Conservation (phyloP, 2,888 invertebrate genomes). For the Metacarcinus magister region DNA sequence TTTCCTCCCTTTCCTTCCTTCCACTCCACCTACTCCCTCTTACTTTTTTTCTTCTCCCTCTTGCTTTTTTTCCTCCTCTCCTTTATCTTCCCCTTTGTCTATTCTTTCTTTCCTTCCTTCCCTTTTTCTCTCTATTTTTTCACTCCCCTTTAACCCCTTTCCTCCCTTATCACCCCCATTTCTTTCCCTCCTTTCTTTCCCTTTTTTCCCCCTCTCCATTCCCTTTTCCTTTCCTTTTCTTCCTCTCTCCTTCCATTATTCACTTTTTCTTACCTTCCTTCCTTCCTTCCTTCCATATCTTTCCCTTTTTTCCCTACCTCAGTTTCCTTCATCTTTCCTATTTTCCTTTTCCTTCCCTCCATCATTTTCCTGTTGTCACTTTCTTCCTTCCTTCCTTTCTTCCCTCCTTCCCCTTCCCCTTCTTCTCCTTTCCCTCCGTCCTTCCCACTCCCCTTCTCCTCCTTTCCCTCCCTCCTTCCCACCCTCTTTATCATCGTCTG, state of each 20-base stretch:
- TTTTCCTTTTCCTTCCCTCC: neutral
- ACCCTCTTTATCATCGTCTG: neutral
- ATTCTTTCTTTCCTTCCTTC: neutral
- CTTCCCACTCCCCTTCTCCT: neutral
- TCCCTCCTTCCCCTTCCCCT: neutral
- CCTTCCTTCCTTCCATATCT: slow-evolving; percentile 6
- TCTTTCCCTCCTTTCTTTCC: neutral
- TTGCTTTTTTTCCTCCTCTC: neutral
- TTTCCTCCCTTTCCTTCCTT: neutral
- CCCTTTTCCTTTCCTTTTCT: neutral
- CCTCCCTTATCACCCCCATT: neutral
- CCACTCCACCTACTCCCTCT: neutral
- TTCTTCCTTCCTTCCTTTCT: neutral
- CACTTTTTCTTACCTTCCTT: neutral
- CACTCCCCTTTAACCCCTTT: neutral
- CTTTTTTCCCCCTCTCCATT: neutral
- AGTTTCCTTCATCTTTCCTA: neutral
- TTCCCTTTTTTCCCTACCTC: neutral
- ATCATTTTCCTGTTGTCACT: neutral
- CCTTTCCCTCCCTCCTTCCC: neutral
- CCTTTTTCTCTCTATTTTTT: neutral
- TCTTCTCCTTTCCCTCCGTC: neutral
- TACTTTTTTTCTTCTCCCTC: too few species aligned
- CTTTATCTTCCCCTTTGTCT: neutral
- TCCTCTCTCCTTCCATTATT: neutral